Base-by-base conservation (phyloP, 2,888 invertebrate genomes). In the Melanostoma scalare region DNA sequence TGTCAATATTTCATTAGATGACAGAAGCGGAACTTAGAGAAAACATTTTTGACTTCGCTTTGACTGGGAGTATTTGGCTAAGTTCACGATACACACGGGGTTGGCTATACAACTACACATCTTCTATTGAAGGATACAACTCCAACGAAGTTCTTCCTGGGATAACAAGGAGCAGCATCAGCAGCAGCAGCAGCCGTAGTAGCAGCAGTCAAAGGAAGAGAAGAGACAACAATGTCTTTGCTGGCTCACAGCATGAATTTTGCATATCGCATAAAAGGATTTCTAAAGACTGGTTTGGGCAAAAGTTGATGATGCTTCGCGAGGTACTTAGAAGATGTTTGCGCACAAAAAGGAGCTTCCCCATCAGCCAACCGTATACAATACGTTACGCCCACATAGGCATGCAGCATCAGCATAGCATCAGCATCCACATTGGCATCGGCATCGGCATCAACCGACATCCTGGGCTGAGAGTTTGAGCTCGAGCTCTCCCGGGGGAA, bases 1-100 rank as follows among this genome's bases (percentile, higher is more conserved):
- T 82, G 82, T 82, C 78, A 82, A 82, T 82, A 78, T 82, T 82
- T 82, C 73, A 82, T 82, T 82, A 78, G 82, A 74, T 65, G 63
- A 31, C 48, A 52, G 63, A 56, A 53, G 20, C 55, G 63, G 55
- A 72, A 67, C 55, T 50, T 20, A 31, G 63, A 38, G 56, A 63
- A 53, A 61, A 56, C 36, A 63, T 71, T 68, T 78, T 61, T 46
- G 63, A 63, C 73, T 73, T 73, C 31, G 42, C 46, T 73, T 65
- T 56, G 56, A 63, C 53, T 67, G 10, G 9, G 35, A 63, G 61
- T 79, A 68, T 79, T 68, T 56, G 73, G 52, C 36, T 73, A 44
- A 68, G 72, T 58, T 65, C 58, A 69, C 44, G 36, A 38, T 60
- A 80, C 58, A 71, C 56, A 20, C 56, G 65, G 48, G 63, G 63